These are phyloP conservation scores for Megamerina dolium DNA, from an alignment of 2,888 invertebrate species.

Conservation along the genomic window DNA sequence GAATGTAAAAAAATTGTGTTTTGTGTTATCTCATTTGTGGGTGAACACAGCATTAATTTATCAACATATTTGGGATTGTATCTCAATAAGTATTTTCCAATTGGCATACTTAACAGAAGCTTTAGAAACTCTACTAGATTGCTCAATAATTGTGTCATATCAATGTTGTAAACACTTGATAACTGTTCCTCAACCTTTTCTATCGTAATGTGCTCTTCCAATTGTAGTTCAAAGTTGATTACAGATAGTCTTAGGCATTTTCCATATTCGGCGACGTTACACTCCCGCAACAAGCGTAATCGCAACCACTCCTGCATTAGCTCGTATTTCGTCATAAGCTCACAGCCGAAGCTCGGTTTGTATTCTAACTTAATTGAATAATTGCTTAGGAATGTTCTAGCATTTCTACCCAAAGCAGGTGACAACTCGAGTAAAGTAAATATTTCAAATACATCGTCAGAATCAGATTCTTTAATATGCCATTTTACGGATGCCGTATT, in stretches of 20 bases:
- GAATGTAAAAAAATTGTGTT: constrained; percentile 28
- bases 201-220: constrained; percentile 29
- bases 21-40: constrained; percentile 21
- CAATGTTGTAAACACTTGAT: constrained; percentile 25
- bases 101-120: constrained; percentile 25
- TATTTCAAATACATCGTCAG: constrained; percentile 14
- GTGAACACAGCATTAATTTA: constrained; percentile 34
- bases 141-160: constrained; percentile 26
- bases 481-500: constrained; percentile 28
- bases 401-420: constrained; percentile 17
- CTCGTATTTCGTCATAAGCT: constrained; percentile 37
- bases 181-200: constrained; percentile 30
- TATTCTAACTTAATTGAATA: constrained; percentile 36
- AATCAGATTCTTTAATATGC: constrained; percentile 20
- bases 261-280: constrained; percentile 10
- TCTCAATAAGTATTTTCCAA: constrained; percentile 35
- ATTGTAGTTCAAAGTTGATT: constrained; percentile 23
- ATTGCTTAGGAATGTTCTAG: constrained; percentile 19
- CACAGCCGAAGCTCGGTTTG: constrained; percentile 41
- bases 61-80: constrained; percentile 32
- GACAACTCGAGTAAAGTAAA: constrained; percentile 25
- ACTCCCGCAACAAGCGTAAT: constrained; percentile 23
- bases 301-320: constrained; percentile 38
- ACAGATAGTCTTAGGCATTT: constrained; percentile 31
- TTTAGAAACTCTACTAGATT: constrained; percentile 33